phyloP scores from a whole-genome alignment of 2,113 vertebrate genomes.

The Oncorhynchus clarkii region DNA sequence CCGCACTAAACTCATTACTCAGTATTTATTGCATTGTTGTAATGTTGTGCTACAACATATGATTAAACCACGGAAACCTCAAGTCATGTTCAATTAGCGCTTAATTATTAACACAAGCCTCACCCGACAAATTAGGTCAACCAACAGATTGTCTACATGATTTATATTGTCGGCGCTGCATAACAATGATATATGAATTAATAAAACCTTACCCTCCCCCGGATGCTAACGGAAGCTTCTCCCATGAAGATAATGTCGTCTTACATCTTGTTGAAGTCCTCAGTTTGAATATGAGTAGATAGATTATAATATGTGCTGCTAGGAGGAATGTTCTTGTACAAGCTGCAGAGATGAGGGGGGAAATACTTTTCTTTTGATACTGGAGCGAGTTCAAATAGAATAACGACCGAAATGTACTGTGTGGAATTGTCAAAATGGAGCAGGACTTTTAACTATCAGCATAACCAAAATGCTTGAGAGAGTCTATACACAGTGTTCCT shows the following conservation, averaged over 20 bases:
- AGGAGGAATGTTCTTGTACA: neutral
- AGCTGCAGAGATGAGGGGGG: neutral
- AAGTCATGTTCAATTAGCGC: too few species aligned
- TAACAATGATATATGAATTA: neutral
- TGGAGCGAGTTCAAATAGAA: neutral
- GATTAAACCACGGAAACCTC: neutral
- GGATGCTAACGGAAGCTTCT: neutral
- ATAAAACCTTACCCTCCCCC: neutral
- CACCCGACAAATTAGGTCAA: constrained; percentile 1
- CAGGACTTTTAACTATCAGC: constrained; percentile 13
- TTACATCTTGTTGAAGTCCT: constrained; percentile 3
- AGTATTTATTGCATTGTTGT: constrained; percentile 30
- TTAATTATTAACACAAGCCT: neutral
- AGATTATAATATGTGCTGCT: neutral
- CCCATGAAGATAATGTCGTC: constrained; percentile 3
- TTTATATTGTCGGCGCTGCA: neutral
- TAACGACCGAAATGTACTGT: constrained; percentile 13
- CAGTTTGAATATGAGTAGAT: constrained; percentile 1
- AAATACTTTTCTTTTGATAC: neutral
- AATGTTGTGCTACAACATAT: neutral
- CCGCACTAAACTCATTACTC: neutral
- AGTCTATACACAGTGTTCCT: neutral
- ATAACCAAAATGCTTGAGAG: neutral
- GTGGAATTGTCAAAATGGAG: neutral
- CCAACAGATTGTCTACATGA: constrained; percentile 11